Percentiles rank a stretch among this genome's conserved stretches.
These are phyloP conservation scores for Pseudorhombus dupliciocellatus DNA, from an alignment of 2,113 vertebrate genomes.

Conservation along the genomic window DNA sequence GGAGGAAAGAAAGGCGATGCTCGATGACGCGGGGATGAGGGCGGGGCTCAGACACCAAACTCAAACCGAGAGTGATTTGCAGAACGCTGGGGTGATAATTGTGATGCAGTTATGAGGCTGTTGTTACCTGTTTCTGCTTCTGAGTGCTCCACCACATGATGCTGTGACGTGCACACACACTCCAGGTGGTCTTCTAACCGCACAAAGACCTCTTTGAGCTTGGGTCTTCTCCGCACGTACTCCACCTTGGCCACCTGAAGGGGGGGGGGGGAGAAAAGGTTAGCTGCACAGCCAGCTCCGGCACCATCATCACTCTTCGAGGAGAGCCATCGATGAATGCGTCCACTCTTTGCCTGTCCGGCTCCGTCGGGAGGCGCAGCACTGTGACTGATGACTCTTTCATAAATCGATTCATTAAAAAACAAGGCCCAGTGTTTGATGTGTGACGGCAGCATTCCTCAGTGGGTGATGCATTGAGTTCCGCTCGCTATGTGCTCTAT, in stretches of 20 bases:
- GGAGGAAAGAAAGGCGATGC: slow-evolving; percentile 21
- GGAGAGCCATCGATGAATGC: slow-evolving; percentile 17
- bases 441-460: slow-evolving; percentile 64
- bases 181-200: slow-evolving; percentile 98
- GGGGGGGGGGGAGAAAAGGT: slow-evolving; percentile 34
- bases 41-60: slow-evolving; percentile 13
- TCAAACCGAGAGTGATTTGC: background rate
- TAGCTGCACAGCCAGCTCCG: slow-evolving; percentile 19
- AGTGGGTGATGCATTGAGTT: slow-evolving; percentile 49
- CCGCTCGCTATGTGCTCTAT: slow-evolving; percentile 41
- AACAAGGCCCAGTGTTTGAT: slow-evolving; percentile 30
- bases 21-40: slow-evolving; percentile 1
- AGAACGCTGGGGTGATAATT: background rate
- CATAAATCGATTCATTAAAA: slow-evolving; percentile 50
- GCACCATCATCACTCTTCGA: slow-evolving; percentile 22
- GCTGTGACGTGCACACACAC: slow-evolving; percentile 88
- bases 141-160: slow-evolving; percentile 88
- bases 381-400: slow-evolving; percentile 62
- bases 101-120: background rate
- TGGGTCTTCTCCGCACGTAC: slow-evolving; percentile 93
- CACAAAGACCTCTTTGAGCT: slow-evolving; percentile 97
- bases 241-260: slow-evolving; percentile 97
- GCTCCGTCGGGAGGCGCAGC: slow-evolving; percentile 32
- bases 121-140: slow-evolving; percentile 92
- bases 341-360: slow-evolving; percentile 9